phyloP scores from a whole-genome alignment of 2,797 vertebrate genomes.

The Spea hammondii region DNA sequence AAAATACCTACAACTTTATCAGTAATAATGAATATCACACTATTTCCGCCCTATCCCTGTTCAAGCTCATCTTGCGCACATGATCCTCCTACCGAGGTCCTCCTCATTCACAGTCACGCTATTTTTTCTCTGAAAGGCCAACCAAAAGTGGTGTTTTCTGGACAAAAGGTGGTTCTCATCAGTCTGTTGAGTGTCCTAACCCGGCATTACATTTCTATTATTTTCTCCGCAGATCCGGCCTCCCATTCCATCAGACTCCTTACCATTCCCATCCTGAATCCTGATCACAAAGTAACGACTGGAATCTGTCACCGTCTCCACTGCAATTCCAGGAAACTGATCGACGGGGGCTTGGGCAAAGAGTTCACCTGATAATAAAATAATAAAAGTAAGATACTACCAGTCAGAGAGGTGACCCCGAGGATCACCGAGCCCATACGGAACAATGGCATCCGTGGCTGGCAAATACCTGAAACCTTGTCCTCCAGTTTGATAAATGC shows the following conservation, averaged over 20 bases:
- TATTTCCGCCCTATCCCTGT: no score
- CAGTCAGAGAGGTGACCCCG: background rate
- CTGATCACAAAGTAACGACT: slow-evolving; percentile 92
- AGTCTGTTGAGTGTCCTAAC: background rate
- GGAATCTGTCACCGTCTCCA: slow-evolving; percentile 91
- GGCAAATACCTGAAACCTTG: slow-evolving; percentile 82
- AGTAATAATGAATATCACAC: no score
- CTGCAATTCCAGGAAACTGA: slow-evolving; percentile 81
- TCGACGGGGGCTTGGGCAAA: slow-evolving; percentile 90
- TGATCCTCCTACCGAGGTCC: no score
- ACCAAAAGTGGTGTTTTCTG: slow-evolving; percentile 1
- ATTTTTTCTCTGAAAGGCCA: background rate
- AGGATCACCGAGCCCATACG: background rate
- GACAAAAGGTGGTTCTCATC: slow-evolving; percentile 6
- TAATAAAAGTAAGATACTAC: background rate
- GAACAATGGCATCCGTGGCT: background rate
- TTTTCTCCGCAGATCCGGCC: background rate
- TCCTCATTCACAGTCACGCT: no score
- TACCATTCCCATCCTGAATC: slow-evolving; percentile 91
- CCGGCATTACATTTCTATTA: background rate
- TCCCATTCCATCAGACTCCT: slow-evolving; percentile 33
- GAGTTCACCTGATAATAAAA: slow-evolving; percentile 74
- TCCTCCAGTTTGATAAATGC: slow-evolving; percentile 92
- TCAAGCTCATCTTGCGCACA: no score
- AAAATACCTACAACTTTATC: no score